Conservation (phyloP, 2,888 invertebrate genomes). For the Harpagoxenus sublaevis region DNA sequence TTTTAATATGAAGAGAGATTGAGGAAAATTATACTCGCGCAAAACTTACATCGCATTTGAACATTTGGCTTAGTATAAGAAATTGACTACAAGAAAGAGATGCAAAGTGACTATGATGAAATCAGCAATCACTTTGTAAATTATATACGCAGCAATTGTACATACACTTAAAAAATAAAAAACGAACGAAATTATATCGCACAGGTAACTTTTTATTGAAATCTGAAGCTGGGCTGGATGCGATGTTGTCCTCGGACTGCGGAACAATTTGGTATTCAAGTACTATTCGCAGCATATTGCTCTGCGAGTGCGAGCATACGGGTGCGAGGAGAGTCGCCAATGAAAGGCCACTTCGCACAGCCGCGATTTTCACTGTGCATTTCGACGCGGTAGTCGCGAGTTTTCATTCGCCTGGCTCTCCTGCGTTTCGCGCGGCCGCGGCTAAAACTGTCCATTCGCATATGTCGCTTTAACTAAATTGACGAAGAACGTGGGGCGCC, state of each 20-base stretch:
- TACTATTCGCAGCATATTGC: conserved; percentile 34
- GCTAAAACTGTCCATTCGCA: conserved; percentile 28
- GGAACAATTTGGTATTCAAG: conserved; percentile 48
- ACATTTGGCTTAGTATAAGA: not conserved
- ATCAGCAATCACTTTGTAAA: not conserved
- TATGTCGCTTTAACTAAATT: conserved; percentile 20
- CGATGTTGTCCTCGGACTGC: conserved; percentile 21
- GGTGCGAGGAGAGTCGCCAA: conserved; percentile 5
- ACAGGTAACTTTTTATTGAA: not conserved
- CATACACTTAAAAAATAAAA: not conserved
- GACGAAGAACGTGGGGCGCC: not conserved
- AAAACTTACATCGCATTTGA: not conserved
- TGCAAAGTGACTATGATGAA: not conserved
- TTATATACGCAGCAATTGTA: too few species aligned
- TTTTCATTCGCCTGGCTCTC: not conserved
- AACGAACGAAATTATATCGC: not conserved
- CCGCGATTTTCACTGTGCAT: conserved; percentile 36
- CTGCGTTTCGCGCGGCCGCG: conserved; percentile 9
- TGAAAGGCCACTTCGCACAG: conserved; percentile 41
- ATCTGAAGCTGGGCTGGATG: not conserved
- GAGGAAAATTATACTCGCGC: not conserved
- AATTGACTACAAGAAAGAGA: not conserved
- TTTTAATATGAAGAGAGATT: not conserved
- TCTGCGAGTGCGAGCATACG: not conserved
- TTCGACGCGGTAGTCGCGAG: conserved; percentile 16